These are phyloP conservation scores for Chaitophorus viminalis DNA, from an alignment of 2,888 invertebrate species.

Conservation along the genomic window DNA sequence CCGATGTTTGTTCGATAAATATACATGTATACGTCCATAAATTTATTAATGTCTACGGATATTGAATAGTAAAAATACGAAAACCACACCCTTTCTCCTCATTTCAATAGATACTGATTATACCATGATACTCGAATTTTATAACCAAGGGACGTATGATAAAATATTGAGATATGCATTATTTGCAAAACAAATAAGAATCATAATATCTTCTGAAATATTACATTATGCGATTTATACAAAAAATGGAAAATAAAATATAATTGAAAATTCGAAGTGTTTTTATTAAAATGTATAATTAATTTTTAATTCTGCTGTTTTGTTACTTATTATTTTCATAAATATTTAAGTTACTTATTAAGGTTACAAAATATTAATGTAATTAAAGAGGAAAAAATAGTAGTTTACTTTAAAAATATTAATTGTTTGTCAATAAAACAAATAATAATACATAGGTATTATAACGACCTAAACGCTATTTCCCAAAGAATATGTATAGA, in stretches of 20 bases:
- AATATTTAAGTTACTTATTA: slow-evolving; percentile 18
- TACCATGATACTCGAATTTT: too few relatives aligned
- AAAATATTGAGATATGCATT: neutral
- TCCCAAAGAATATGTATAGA: neutral
- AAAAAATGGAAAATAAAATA: neutral
- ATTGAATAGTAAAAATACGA: too few relatives aligned
- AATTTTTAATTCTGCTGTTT: neutral
- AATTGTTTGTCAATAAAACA: slow-evolving; percentile 20
- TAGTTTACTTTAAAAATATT: slow-evolving; percentile 21
- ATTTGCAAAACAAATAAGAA: neutral
- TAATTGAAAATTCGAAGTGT: neutral
- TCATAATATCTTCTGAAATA: too few relatives aligned
- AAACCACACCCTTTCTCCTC: too few relatives aligned
- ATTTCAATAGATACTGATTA: too few relatives aligned
- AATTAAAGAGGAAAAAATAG: slow-evolving; percentile 1
- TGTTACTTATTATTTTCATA: neutral
- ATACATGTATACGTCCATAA: too few relatives aligned
- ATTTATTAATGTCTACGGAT: too few relatives aligned
- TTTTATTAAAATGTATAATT: too few relatives aligned
- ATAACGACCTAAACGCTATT: neutral
- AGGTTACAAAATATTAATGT: slow-evolving; percentile 25
- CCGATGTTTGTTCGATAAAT: too few relatives aligned
- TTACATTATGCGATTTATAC: neutral
- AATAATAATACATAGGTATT: neutral
- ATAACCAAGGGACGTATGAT: neutral